Percentiles rank a stretch among this genome's conserved stretches.
Evolutionary conservation across 1,140 invertebrate genomes (phyloP).

Genomic region (Drosophila santomea): DNA sequence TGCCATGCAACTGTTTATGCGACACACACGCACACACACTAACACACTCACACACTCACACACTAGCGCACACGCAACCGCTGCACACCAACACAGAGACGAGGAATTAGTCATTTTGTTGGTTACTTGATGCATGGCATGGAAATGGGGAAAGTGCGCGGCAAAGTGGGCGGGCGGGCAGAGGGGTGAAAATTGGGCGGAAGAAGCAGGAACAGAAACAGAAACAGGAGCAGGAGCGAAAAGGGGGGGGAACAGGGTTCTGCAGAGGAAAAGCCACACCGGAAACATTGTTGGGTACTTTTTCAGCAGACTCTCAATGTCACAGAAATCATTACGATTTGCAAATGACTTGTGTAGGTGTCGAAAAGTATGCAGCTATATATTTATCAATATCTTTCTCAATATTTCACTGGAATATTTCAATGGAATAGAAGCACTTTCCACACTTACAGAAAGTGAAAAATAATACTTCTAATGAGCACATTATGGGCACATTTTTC

Average conservation of each 20-base stretch:
- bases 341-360: neutral
- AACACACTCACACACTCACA: constrained; percentile 21
- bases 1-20: constrained; percentile 82
- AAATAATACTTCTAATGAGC: too few species aligned
- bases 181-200: neutral
- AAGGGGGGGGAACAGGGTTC: too few species aligned
- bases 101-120: constrained; percentile 81
- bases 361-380: neutral
- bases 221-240: too few species aligned
- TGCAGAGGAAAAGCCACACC: constrained; percentile 3
- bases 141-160: neutral
- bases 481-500: neutral
- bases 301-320: too few species aligned
- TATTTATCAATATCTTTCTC: too few species aligned
- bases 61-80: neutral
- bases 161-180: neutral
- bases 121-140: constrained; percentile 76
- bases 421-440: too few species aligned
- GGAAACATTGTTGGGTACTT: neutral
- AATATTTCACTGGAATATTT: too few species aligned
- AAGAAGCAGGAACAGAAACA: neutral
- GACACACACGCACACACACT: constrained; percentile 39
- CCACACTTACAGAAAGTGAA: too few species aligned
- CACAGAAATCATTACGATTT: too few species aligned
- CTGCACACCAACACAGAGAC: constrained; percentile 30